Percentiles rank a stretch among this genome's conserved stretches.
These are phyloP conservation scores for Nudaria mundana DNA, from an alignment of 2,888 invertebrate species.

Conservation along the genomic window DNA sequence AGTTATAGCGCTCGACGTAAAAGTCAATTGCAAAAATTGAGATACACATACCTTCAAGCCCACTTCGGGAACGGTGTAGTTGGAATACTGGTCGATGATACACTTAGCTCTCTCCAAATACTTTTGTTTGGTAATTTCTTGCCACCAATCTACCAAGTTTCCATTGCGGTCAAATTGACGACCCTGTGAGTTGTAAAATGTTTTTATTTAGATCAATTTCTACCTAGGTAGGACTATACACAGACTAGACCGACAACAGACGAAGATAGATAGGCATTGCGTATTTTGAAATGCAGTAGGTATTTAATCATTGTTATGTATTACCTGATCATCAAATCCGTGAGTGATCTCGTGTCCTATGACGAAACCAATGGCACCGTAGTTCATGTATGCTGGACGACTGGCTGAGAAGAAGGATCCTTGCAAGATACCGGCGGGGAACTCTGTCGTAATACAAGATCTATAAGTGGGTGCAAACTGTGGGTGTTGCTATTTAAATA, in stretches of 20 bases:
- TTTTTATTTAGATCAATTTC: too few species aligned
- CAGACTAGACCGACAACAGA: too few species aligned
- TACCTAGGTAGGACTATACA: too few species aligned
- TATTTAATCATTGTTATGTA: too few species aligned
- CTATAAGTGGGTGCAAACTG: neutral
- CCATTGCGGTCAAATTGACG: slow-evolving; percentile 96
- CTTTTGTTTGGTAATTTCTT: slow-evolving; percentile 88
- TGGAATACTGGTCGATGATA: slow-evolving; percentile 96
- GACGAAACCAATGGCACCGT: slow-evolving; percentile 94
- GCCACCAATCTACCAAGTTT: slow-evolving; percentile 97
- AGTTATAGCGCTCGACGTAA: too few species aligned
- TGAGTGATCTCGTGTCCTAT: slow-evolving; percentile 97
- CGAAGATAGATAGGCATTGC: too few species aligned
- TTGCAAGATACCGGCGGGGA: slow-evolving; percentile 96
- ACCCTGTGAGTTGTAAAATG: slow-evolving; percentile 74
- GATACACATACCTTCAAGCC: slow-evolving; percentile 88
- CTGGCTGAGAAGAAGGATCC: slow-evolving; percentile 94
- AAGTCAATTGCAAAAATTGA: too few species aligned
- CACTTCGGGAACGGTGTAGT: slow-evolving; percentile 91
- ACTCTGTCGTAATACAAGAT: slow-evolving; percentile 81
- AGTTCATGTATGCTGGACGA: slow-evolving; percentile 95
- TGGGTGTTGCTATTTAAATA: too few species aligned
- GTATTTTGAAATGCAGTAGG: too few species aligned
- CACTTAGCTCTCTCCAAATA: slow-evolving; percentile 93
- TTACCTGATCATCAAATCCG: slow-evolving; percentile 90